Conservation (phyloP, 2,797 vertebrate species). For the Oreonectes daqikongensis region DNA sequence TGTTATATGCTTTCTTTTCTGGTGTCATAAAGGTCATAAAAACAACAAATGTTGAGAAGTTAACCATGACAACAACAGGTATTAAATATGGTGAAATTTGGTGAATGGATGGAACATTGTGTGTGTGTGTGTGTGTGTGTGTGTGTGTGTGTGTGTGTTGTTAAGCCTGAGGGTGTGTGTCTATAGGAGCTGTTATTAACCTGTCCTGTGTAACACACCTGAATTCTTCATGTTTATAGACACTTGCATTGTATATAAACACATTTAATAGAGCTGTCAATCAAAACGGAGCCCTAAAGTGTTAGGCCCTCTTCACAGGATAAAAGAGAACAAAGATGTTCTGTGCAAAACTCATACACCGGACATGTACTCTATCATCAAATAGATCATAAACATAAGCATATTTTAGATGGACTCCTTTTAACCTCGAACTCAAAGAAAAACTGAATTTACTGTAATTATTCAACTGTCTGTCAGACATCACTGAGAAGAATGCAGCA, state of each 20-base stretch:
- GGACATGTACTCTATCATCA: neutral
- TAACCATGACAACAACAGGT: slow-evolving; percentile 1
- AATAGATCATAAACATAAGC: slow-evolving; percentile 4
- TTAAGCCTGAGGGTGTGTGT: neutral
- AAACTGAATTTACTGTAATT: neutral
- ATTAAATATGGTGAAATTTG: neutral
- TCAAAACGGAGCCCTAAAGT: neutral
- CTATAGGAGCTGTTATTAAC: neutral
- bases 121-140: too few relatives aligned
- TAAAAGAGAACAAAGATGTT: slow-evolving; percentile 9
- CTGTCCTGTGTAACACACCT: slow-evolving; percentile 12
- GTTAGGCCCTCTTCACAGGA: slow-evolving; percentile 12
- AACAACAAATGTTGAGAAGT: slow-evolving; percentile 10
- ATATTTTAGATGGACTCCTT: neutral
- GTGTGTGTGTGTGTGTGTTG: neutral
- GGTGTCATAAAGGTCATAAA: slow-evolving; percentile 12
- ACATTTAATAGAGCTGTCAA: slow-evolving; percentile 23
- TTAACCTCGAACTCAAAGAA: slow-evolving; percentile 1
- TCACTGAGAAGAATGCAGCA: neutral
- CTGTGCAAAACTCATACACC: slow-evolving; percentile 14
- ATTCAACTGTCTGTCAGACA: neutral
- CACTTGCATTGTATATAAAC: slow-evolving; percentile 18
- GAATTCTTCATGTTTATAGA: slow-evolving; percentile 23
- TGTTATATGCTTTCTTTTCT: neutral
- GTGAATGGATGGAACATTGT: neutral